Conservation (phyloP, 2,888 invertebrate genomes). For the Papilio elwesi region DNA sequence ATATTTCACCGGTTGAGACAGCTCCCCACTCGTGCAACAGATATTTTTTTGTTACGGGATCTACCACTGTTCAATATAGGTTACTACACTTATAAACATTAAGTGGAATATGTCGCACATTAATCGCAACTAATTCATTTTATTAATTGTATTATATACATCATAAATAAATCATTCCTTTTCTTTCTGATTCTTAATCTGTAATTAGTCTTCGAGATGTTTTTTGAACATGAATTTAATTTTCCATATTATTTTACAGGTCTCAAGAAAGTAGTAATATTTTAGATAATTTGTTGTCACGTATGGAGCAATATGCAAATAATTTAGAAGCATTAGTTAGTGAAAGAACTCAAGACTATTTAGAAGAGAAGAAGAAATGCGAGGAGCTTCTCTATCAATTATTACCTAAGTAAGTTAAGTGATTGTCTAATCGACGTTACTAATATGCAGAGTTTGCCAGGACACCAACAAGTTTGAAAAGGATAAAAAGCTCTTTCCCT, state of each 20-base stretch:
- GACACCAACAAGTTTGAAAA: no score
- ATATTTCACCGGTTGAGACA: no score
- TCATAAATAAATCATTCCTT: no score
- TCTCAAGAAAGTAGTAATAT: conserved; percentile 96
- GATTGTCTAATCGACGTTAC: background rate
- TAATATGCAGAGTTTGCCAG: background rate
- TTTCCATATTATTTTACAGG: conserved; percentile 77
- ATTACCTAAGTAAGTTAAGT: conserved; percentile 91
- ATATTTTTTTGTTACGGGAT: no score
- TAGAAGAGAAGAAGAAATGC: conserved; percentile 99
- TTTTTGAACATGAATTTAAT: conserved; percentile 39
- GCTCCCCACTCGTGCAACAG: no score
- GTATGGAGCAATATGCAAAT: conserved; percentile 99
- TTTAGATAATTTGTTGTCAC: conserved; percentile 96
- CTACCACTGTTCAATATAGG: no score
- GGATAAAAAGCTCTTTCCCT: no score
- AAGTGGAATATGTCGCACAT: no score
- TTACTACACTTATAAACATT: no score
- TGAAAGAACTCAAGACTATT: conserved; percentile 97
- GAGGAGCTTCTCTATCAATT: conserved; percentile 98
- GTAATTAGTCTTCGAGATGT: conserved; percentile 18
- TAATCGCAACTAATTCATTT: no score
- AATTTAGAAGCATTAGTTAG: conserved; percentile 98
- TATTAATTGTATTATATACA: no score
- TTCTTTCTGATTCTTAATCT: background rate